Base-by-base conservation (phyloP, 2,113 vertebrate species). In the Mus spicilegus region DNA sequence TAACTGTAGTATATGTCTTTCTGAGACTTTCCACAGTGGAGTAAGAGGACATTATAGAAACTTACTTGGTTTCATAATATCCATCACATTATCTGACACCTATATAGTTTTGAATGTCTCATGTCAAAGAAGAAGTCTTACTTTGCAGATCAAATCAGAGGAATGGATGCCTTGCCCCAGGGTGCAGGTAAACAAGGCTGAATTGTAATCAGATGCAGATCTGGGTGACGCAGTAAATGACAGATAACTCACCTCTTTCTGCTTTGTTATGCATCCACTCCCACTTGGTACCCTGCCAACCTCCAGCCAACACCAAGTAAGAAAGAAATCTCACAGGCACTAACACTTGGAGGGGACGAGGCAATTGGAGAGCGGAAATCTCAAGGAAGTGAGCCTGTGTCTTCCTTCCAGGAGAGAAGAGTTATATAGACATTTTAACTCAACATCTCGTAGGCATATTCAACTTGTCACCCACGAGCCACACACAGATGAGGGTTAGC, bases 201-300 rank as follows among this genome's bases (percentile, higher is more conserved):
- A 86, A 19, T 8, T 19, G 16, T 54, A 14, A 24, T 20, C 24
- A 28, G 11, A 33, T 17, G 6, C 19, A 16, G 51, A 63, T 10
- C 10, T 24, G 61, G 1, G 4, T 1, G 30, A 36, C 17, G 22
- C 46, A 13, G 11, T 7, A 39, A 16, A 14, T 6, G 6, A 11
- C 30, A 36, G 85, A 26, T 22, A 56, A 5, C 22, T 33, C 8
- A 13, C 14, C 17, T 17, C 14, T 9, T 87, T 42, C 80, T 0
- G n/a, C 67, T 33, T 39, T 36, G 2, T 26, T 33, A 33, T 49
- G 4, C 7, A 0, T 26, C 16, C 0, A 1, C 49, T 28, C 54
- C 61, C 26, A n/a, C 1, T 10, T 33, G 28, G 65, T 28, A 46
- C 24, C 13, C 24, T 78, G 14, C 8, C 51, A 81, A 19, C n/a